Percentiles rank a stretch among this genome's conserved stretches.
Conservation (phyloP, 2,113 vertebrate genomes). For the Muntiacus muntjak region DNA sequence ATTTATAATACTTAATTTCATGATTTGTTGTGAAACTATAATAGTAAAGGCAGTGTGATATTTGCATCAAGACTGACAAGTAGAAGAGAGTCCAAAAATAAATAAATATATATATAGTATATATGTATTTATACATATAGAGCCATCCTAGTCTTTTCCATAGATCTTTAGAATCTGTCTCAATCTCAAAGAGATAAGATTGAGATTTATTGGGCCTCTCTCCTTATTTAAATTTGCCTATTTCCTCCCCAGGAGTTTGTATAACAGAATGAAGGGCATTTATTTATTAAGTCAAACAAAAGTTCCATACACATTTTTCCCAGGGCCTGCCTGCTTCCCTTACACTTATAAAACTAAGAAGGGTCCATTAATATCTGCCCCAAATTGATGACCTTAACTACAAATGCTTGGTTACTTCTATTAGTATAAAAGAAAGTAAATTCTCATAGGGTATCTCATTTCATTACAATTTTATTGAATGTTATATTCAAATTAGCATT, state of each 20-base stretch:
- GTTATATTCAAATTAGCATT: neutral
- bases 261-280: neutral
- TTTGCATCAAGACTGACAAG: neutral
- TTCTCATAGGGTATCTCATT: neutral
- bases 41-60: neutral
- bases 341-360: neutral
- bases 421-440: conserved; percentile 3
- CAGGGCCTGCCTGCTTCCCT: neutral
- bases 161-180: neutral
- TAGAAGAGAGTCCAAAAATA: neutral
- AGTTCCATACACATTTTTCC: neutral
- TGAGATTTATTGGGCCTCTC: neutral
- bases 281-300: conserved; percentile 1
- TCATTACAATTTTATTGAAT: neutral
- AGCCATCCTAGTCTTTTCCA: neutral
- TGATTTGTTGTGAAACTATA: neutral
- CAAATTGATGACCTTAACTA: neutral
- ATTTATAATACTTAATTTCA: neutral
- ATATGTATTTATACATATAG: neutral
- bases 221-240: neutral
- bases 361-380: neutral
- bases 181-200: neutral
- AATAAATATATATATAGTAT: neutral
- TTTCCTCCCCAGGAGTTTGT: neutral
- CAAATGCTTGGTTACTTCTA: neutral